phyloP scores from a whole-genome alignment of 2,888 invertebrate genomes.

The Ptilodon capucinus region DNA sequence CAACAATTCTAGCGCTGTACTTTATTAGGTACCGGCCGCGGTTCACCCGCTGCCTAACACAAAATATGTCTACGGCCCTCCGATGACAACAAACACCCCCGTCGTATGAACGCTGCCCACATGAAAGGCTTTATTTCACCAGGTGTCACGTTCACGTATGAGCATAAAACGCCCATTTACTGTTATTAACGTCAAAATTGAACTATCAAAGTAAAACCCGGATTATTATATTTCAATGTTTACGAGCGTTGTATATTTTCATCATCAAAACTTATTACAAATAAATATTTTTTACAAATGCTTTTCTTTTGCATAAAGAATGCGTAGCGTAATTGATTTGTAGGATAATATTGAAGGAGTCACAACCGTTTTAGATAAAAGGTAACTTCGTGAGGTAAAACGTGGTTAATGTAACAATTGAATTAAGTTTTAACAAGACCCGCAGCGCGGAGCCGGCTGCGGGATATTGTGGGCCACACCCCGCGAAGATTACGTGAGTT shows the following conservation, averaged over 20 bases:
- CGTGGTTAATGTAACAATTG: constrained; percentile 54
- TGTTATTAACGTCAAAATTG: constrained; percentile 45
- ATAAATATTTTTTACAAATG: not conserved
- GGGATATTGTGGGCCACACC: constrained; percentile 72
- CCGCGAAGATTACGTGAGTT: constrained; percentile 76
- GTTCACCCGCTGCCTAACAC: constrained; percentile 40
- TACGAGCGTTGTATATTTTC: not conserved
- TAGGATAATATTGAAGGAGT: not conserved
- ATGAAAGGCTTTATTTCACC: constrained; percentile 61
- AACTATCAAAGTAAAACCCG: constrained; percentile 24
- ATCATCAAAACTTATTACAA: not conserved
- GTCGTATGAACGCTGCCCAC: constrained; percentile 51
- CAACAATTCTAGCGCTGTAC: constrained; percentile 48
- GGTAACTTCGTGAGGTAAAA: not conserved
- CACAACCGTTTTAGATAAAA: not conserved
- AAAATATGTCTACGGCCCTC: constrained; percentile 57
- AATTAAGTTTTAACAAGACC: constrained; percentile 49
- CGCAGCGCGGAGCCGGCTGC: constrained; percentile 60
- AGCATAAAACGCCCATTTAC: constrained; percentile 50
- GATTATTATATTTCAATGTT: not conserved
- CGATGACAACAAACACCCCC: constrained; percentile 62
- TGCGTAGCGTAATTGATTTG: not conserved
- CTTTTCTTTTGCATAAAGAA: not conserved
- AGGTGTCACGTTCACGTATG: constrained; percentile 56
- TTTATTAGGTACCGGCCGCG: constrained; percentile 58